Conservation (phyloP, 2,888 invertebrate genomes). For the Temnothorax rugatulus region DNA sequence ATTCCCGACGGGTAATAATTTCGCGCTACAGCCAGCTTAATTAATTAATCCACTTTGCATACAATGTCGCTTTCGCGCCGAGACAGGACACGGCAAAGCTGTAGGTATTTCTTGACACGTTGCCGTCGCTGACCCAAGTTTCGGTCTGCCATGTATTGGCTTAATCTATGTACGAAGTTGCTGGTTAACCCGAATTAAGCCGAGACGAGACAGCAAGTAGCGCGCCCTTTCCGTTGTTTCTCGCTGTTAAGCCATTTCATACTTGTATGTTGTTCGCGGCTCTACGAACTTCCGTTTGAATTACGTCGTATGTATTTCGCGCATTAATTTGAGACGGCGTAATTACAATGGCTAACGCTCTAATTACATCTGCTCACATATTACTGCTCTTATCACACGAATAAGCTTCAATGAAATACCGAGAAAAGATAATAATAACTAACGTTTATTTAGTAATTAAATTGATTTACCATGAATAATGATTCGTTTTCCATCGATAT, state of each 20-base stretch:
- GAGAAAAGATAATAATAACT: not conserved
- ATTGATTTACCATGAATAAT: not conserved
- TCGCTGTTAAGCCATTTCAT: constrained; percentile 12
- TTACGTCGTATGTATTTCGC: not conserved
- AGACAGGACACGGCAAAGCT: constrained; percentile 8
- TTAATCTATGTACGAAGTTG: constrained; percentile 51
- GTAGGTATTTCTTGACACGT: constrained; percentile 20
- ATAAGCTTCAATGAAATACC: not conserved
- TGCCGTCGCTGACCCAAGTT: constrained; percentile 56
- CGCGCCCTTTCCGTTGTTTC: constrained; percentile 26
- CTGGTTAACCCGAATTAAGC: constrained; percentile 64
- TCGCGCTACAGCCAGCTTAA: constrained; percentile 10
- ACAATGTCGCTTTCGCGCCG: not conserved
- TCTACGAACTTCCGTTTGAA: constrained; percentile 23
- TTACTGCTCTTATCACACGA: not conserved
- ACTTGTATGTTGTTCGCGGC: not conserved
- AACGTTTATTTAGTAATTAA: not conserved
- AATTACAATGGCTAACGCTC: constrained; percentile 6
- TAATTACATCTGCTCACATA: not conserved
- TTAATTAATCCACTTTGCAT: constrained; percentile 37
- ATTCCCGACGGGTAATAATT: constrained; percentile 11
- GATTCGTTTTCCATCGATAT: not conserved
- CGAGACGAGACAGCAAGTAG: constrained; percentile 18
- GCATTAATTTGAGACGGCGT: constrained; percentile 13
- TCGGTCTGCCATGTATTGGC: constrained; percentile 52